Evolutionary conservation across 2,113 vertebrate genomes (phyloP).

Genomic region (Centropus bengalensis): DNA sequence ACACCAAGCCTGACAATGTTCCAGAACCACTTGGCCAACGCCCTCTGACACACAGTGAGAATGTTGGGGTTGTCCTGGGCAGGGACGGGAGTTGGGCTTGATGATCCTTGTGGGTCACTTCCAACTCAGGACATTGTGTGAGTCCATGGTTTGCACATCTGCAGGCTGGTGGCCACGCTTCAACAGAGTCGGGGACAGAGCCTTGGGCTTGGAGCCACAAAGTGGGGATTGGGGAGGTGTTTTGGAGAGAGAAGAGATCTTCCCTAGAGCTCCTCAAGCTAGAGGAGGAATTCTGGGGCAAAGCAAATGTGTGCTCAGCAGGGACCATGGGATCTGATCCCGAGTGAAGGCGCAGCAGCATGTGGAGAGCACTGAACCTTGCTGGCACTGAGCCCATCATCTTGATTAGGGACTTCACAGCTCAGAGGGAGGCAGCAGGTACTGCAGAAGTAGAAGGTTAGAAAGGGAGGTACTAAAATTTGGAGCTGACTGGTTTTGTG

Average conservation of each 20-base stretch:
- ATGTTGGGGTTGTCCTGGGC: too few relatives aligned
- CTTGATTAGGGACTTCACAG: accelerated
- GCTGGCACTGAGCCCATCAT: neutral
- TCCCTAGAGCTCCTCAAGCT: neutral
- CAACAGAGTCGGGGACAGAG: neutral
- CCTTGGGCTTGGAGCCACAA: neutral
- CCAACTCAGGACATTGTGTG: too few relatives aligned
- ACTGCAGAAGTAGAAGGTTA: neutral
- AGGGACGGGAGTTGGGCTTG: too few relatives aligned
- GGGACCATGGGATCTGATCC: neutral
- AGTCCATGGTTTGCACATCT: neutral
- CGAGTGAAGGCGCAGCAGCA: neutral
- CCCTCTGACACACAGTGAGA: too few relatives aligned
- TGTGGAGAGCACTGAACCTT: neutral
- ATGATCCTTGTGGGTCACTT: too few relatives aligned
- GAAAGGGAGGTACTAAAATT: neutral
- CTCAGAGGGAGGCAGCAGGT: neutral
- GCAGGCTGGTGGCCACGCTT: neutral
- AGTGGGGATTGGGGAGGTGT: neutral
- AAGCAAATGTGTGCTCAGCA: too few relatives aligned
- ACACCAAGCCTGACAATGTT: too few relatives aligned
- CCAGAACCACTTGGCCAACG: too few relatives aligned
- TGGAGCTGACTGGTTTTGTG: neutral
- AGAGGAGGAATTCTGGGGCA: too few relatives aligned
- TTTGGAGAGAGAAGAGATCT: neutral